phyloP scores from a whole-genome alignment of 2,888 invertebrate species.

The Drosophila neotestacea region DNA sequence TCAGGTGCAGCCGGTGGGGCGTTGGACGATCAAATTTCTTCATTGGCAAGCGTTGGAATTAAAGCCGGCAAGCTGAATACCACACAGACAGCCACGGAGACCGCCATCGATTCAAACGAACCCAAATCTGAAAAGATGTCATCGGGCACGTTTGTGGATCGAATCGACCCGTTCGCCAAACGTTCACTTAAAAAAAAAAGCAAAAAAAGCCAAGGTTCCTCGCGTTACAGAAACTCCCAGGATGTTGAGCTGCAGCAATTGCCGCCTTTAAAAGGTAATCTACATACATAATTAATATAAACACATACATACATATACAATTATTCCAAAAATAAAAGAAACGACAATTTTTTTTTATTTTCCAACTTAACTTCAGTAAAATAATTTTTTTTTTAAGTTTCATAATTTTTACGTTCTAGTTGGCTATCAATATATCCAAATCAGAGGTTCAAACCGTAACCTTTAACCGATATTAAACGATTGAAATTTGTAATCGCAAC shows the following conservation, averaged over 20 bases:
- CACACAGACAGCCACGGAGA: conserved; percentile 81
- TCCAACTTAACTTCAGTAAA: too few relatives aligned
- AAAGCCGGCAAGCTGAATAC: conserved; percentile 80
- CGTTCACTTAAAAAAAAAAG: conserved; percentile 99
- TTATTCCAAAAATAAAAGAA: too few relatives aligned
- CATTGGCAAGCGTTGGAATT: conserved; percentile 70
- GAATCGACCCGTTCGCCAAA: conserved; percentile 99
- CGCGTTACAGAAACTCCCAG: conserved; percentile 98
- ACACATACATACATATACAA: too few relatives aligned
- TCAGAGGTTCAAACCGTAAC: too few relatives aligned
- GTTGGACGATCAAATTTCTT: conserved; percentile 68
- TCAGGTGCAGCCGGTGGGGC: conserved; percentile 60
- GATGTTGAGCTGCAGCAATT: conserved; percentile 98
- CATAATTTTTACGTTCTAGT: too few relatives aligned
- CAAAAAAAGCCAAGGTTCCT: conserved; percentile 99
- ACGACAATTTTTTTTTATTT: too few relatives aligned
- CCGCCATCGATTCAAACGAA: conserved; percentile 78
- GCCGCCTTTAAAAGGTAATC: conserved; percentile 97
- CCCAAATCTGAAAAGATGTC: conserved; percentile 85
- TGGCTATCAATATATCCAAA: too few relatives aligned
- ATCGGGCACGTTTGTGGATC: conserved; percentile 98
- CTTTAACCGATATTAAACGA: too few relatives aligned
- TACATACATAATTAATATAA: not conserved
- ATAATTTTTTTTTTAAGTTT: too few relatives aligned
- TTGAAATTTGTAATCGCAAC: too few relatives aligned